Evolutionary conservation across 2,888 invertebrate genomes (phyloP), one percentile per base, ranked within the genome.

Genomic region (Phalera bucephala): DNA sequence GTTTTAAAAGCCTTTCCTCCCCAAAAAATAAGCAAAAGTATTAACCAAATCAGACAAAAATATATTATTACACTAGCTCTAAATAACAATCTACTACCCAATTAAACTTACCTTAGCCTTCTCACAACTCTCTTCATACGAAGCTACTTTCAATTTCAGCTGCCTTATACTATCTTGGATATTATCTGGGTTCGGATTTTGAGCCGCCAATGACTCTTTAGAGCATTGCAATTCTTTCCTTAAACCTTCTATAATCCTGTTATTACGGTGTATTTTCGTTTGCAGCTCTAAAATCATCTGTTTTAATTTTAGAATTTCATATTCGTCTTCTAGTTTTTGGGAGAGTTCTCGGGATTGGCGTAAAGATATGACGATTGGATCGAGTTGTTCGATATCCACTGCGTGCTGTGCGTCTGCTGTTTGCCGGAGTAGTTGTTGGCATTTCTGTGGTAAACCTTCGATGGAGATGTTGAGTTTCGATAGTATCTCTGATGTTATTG

Each of bases 41-140:
- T n/a, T n/a, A 1, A 6, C 20, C 20, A 20, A 20, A 6, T 20
- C 6, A 6, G 20, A 2, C 23, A 22, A 22, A 22, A 22, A 7
- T 8, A 17, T 17, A 17, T 17, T 17, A 17, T 3, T 17, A 3
- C 17, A 17, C 3, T 17, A 6, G 17, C 17, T 6, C 17, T 3
- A 17, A 17, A 6, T 17, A 3, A 17, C 17, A n/a, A n/a, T n/a
- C n/a, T n/a, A n/a, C n/a, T n/a, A n/a, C n/a, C n/a, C n/a, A n/a
- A n/a, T n/a, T n/a, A n/a, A n/a, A n/a, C n/a, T n/a, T 60, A 90
- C 90, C 77, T 74, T 82, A 1, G 80, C 74, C 28, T 78, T 79
- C 7, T 75, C 74, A 46, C 67, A 81, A 39, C 69, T 84, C 35
- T 86, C 80, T 41, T 87, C 85, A 60, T 89, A 90, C 0, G 78